These are phyloP conservation scores for Octomys mimax DNA, from an alignment of 2,797 vertebrate genomes.

Conservation along the genomic window DNA sequence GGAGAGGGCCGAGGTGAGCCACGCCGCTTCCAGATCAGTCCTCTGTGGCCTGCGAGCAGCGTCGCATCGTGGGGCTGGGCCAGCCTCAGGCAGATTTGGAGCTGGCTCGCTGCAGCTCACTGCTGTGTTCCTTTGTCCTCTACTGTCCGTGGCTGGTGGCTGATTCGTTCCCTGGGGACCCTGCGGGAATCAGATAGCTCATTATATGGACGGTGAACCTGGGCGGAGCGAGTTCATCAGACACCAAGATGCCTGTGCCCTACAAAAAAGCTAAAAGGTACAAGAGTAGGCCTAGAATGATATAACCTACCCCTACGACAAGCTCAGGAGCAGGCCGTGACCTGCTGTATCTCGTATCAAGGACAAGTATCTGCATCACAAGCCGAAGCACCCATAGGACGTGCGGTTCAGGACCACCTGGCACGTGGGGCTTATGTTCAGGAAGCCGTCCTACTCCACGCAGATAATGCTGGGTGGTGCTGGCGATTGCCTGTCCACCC, in stretches of 20 bases:
- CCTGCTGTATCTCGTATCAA: background rate
- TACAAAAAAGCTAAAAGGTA: background rate
- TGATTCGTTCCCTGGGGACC: conserved; percentile 40
- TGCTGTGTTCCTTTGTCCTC: conserved; percentile 37
- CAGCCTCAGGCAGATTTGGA: background rate
- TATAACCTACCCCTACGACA: background rate
- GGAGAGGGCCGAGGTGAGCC: background rate
- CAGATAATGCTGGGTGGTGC: background rate
- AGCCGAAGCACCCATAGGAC: background rate
- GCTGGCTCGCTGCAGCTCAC: conserved; percentile 17
- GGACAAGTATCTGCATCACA: background rate
- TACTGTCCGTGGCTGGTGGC: conserved; percentile 47
- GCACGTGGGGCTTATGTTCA: background rate
- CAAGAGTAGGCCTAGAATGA: background rate
- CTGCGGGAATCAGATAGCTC: conserved; percentile 61
- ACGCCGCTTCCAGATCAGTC: background rate
- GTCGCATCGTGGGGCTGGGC: background rate
- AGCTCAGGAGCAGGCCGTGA: background rate
- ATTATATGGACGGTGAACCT: conserved; percentile 56
- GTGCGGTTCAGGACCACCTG: background rate
- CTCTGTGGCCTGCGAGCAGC: background rate
- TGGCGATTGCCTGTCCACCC: background rate
- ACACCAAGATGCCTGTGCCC: background rate
- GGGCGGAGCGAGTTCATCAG: background rate
- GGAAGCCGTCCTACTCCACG: background rate